phyloP scores from a whole-genome alignment of 2,888 invertebrate genomes.

The Tetropium fuscum region DNA sequence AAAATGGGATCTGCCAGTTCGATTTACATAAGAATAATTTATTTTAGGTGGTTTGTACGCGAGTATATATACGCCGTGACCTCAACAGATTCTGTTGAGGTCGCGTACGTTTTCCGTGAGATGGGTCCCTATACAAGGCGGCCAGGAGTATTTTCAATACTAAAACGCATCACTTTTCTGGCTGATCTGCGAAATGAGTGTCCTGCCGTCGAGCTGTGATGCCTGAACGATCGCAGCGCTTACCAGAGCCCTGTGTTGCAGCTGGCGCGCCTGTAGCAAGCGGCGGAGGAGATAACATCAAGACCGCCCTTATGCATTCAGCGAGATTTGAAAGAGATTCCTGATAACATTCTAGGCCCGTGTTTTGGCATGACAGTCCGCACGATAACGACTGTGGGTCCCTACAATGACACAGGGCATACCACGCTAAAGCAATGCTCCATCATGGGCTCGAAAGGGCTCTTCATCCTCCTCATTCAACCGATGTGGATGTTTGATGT shows the following conservation, averaged over 20 bases:
- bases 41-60: too few relatives aligned
- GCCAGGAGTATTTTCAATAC: too few relatives aligned
- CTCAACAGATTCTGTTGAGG: too few relatives aligned
- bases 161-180: too few relatives aligned
- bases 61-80: too few relatives aligned
- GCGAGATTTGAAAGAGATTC: slow-evolving; percentile 68
- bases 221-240: slow-evolving; percentile 13
- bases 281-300: slow-evolving; percentile 61
- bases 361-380: slow-evolving; percentile 68
- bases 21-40: too few relatives aligned
- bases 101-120: too few relatives aligned
- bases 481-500: slow-evolving; percentile 40
- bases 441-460: slow-evolving; percentile 44
- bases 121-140: too few relatives aligned
- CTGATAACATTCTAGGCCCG: slow-evolving; percentile 67
- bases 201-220: too few relatives aligned
- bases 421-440: slow-evolving; percentile 22
- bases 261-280: slow-evolving; percentile 64
- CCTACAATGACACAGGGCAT: slow-evolving; percentile 52
- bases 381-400: slow-evolving; percentile 64
- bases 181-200: too few relatives aligned
- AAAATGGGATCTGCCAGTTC: too few relatives aligned
- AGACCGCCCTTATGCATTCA: slow-evolving; percentile 68
- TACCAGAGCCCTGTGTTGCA: slow-evolving; percentile 48
- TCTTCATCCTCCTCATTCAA: slow-evolving; percentile 51